A percentile compares a stretch with the other conserved stretches of the same genome.
Conservation (phyloP, 2,888 invertebrate genomes). For the Brassicogethes aeneus region DNA sequence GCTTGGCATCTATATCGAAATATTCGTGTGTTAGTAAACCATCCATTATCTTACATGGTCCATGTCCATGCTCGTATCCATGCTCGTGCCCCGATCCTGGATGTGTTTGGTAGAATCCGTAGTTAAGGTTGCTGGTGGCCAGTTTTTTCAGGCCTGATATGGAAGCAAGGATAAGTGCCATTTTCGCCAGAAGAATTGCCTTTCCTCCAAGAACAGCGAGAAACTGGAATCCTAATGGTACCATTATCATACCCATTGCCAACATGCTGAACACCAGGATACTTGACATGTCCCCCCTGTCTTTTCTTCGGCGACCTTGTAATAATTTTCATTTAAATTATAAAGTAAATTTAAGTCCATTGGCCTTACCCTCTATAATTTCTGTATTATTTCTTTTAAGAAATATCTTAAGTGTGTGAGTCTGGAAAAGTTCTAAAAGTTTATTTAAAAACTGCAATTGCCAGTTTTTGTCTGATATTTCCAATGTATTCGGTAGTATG, state of each 20-base stretch:
- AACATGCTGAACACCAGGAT: slow-evolving; percentile 73
- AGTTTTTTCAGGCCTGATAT: slow-evolving; percentile 74
- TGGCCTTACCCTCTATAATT: slow-evolving; percentile 7
- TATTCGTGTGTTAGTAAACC: slow-evolving; percentile 4
- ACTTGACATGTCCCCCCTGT: slow-evolving; percentile 60
- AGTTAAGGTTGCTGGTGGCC: slow-evolving; percentile 64
- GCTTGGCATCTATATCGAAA: slow-evolving; percentile 9
- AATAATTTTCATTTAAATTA: too few relatives aligned
- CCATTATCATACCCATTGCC: slow-evolving; percentile 64
- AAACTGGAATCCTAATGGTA: slow-evolving; percentile 80
- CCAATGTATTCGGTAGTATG: too few relatives aligned
- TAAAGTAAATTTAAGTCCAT: slow-evolving; percentile 6
- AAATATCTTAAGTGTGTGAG: background rate
- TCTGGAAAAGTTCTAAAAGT: background rate
- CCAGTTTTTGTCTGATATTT: too few relatives aligned
- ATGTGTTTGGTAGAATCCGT: slow-evolving; percentile 61
- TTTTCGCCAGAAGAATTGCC: slow-evolving; percentile 68
- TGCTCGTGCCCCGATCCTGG: slow-evolving; percentile 20
- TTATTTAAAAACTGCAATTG: too few relatives aligned
- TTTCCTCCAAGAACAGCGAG: slow-evolving; percentile 75
- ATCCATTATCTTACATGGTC: slow-evolving; percentile 22
- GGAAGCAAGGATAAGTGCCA: slow-evolving; percentile 70
- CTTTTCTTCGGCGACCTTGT: slow-evolving; percentile 46
- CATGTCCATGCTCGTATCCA: slow-evolving; percentile 15
- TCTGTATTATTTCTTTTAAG: background rate